These are phyloP conservation scores for Drosophila parvula DNA, from an alignment of 1,140 invertebrate species.

Conservation along the genomic window DNA sequence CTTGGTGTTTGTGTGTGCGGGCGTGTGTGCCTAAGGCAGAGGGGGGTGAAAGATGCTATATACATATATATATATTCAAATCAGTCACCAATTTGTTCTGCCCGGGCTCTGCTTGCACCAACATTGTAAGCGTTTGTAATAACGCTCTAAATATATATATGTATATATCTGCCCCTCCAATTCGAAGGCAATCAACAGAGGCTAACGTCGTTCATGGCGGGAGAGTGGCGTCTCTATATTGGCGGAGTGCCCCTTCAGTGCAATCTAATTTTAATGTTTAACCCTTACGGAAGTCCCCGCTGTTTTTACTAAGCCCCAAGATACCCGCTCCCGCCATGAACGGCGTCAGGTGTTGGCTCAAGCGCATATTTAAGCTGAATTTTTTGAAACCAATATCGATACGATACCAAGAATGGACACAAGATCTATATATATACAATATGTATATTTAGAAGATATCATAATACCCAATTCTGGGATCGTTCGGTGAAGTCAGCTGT, in stretches of 20 bases:
- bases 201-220: conserved; percentile 69
- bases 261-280: conserved; percentile 48
- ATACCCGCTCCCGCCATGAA: conserved; percentile 60
- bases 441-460: neutral
- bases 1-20: conserved; percentile 30
- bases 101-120: no score
- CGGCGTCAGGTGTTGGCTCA: conserved; percentile 81
- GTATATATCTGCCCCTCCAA: neutral
- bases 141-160: no score
- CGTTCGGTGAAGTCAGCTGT: conserved; percentile 24
- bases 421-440: neutral
- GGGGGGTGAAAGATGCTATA: neutral
- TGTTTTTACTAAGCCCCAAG: conserved; percentile 33
- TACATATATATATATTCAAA: no score
- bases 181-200: conserved; percentile 72
- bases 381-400: conserved; percentile 30
- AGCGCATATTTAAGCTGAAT: conserved; percentile 44
- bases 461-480: conserved; percentile 26
- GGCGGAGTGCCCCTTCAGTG: conserved; percentile 26
- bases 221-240: conserved; percentile 16
- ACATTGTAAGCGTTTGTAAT: no score
- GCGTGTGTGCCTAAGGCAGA: conserved; percentile 21
- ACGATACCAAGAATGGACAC: conserved; percentile 17
- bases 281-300: conserved; percentile 22
- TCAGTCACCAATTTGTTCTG: no score